These are phyloP conservation scores for Prunella fulvescens DNA, from an alignment of 2,113 vertebrate species.

Conservation along the genomic window DNA sequence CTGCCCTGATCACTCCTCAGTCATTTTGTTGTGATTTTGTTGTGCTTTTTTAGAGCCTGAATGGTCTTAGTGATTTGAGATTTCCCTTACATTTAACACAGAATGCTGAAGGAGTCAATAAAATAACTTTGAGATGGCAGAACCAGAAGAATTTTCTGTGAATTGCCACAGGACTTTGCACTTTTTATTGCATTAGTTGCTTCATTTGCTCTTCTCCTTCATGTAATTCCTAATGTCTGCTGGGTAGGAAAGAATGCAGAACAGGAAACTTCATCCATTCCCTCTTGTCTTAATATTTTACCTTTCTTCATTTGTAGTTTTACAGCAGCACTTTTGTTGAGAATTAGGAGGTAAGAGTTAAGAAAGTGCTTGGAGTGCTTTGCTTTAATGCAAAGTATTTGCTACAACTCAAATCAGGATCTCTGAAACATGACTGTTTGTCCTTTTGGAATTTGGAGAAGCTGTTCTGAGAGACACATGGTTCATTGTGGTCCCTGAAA, in stretches of 20 bases:
- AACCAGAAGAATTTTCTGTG: background rate
- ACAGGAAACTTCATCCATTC: background rate
- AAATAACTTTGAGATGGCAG: background rate
- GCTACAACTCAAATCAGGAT: background rate
- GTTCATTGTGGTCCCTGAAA: background rate
- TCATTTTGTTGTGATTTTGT: background rate
- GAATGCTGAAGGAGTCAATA: background rate
- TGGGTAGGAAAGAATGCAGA: background rate
- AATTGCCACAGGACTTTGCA: background rate
- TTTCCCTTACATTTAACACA: background rate
- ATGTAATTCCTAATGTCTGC: background rate
- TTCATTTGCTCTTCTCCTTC: background rate
- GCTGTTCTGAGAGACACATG: background rate
- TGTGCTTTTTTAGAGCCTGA: background rate
- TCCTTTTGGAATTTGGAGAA: background rate
- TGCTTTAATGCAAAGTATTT: background rate
- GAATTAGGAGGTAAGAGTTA: background rate
- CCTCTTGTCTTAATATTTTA: background rate
- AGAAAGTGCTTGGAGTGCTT: background rate
- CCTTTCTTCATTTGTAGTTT: background rate
- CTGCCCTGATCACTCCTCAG: background rate
- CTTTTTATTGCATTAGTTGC: constrained; percentile 1
- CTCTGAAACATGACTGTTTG: background rate
- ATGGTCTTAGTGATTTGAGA: background rate
- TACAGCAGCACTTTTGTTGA: background rate